Evolutionary conservation across 2,113 vertebrate species (phyloP).

Genomic region (Pangasianodon gigas): DNA sequence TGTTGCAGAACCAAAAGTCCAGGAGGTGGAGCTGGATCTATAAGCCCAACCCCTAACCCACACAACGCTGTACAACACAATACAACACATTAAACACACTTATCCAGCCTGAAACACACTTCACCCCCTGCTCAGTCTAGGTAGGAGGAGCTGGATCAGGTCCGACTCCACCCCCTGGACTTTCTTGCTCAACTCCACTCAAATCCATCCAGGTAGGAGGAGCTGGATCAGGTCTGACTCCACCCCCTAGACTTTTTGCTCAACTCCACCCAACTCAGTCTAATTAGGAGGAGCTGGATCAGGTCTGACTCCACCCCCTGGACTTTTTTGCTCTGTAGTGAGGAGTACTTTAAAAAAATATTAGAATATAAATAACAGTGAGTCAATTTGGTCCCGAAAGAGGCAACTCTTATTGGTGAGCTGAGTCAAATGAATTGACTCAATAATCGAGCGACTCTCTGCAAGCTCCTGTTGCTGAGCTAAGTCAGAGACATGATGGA

Average conservation of each 20-base stretch:
- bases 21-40: neutral
- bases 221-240: neutral
- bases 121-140: neutral
- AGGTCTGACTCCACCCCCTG: neutral
- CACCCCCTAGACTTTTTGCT: neutral
- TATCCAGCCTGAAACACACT: neutral
- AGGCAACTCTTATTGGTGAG: neutral
- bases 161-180: neutral
- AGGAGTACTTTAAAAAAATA: neutral
- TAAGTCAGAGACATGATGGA: neutral
- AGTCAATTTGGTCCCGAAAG: neutral
- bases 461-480: neutral
- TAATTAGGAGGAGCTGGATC: neutral
- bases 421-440: neutral
- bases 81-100: neutral
- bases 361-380: neutral
- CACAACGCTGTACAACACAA: neutral
- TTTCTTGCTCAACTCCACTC: neutral
- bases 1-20: neutral
- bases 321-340: neutral
- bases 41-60: neutral
- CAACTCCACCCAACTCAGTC: neutral
- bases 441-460: neutral
- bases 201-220: no score
- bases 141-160: no score